Evolutionary conservation across 2,797 vertebrate genomes (phyloP).

Genomic region (Enteromius fasciolatus): DNA sequence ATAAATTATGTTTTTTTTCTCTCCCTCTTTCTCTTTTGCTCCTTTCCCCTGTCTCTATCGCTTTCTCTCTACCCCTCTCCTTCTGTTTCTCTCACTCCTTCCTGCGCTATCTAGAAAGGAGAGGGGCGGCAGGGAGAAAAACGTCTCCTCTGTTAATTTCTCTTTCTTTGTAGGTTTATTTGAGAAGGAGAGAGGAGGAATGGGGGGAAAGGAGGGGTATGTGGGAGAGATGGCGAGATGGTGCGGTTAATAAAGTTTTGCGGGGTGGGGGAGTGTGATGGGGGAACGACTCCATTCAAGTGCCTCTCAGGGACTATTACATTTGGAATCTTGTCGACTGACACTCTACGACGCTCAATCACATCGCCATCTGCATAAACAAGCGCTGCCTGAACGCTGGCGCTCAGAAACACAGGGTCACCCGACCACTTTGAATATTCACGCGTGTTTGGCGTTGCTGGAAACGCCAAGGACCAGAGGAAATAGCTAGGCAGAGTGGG

Average conservation of each 20-base stretch:
- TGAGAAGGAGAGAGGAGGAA: conserved; percentile 58
- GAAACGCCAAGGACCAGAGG: conserved; percentile 34
- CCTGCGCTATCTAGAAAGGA: conserved; percentile 61
- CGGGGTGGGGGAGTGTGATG: conserved; percentile 42
- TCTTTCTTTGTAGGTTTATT: conserved; percentile 71
- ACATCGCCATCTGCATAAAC: conserved; percentile 59
- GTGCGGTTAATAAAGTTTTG: conserved; percentile 63
- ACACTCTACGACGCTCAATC: conserved; percentile 58
- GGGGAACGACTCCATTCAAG: conserved; percentile 56
- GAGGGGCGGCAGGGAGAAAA: conserved; percentile 66
- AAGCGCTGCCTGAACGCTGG: conserved; percentile 29
- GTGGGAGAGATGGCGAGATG: conserved; percentile 59
- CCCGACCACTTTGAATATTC: conserved; percentile 28
- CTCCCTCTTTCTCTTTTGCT: conserved; percentile 48
- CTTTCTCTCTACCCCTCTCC: conserved; percentile 45
- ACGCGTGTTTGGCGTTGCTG: not conserved
- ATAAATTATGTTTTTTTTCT: conserved; percentile 97
- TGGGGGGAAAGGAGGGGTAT: conserved; percentile 45
- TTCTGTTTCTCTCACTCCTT: conserved; percentile 45
- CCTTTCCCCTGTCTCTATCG: conserved; percentile 49
- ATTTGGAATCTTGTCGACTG: conserved; percentile 60
- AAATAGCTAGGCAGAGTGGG: conserved; percentile 44
- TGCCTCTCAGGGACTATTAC: conserved; percentile 62
- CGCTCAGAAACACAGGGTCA: conserved; percentile 9
- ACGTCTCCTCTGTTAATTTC: conserved; percentile 74